A percentile compares a stretch with the other conserved stretches of the same genome.
Evolutionary conservation across 2,113 vertebrate species (phyloP).

Genomic region (Oncorhynchus tshawytscha): DNA sequence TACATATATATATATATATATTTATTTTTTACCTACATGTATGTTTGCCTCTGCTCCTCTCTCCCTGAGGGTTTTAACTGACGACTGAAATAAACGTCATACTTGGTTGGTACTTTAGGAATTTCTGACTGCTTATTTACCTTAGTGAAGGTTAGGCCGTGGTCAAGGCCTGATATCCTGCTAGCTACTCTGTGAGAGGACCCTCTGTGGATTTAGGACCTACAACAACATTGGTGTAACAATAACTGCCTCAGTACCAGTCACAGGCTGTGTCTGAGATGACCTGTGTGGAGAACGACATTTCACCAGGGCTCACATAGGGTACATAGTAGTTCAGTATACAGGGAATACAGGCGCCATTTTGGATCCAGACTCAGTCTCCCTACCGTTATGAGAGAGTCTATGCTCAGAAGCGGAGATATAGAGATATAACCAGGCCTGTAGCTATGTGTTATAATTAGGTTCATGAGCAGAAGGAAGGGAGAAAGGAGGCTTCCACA

Average conservation of each 20-base stretch:
- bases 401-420: neutral
- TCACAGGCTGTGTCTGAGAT: too few species aligned
- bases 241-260: conserved; percentile 34
- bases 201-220: conserved; percentile 33
- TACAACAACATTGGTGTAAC: conserved; percentile 51
- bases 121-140: conserved; percentile 58
- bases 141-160: conserved; percentile 50
- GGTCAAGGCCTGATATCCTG: conserved; percentile 38
- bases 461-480: neutral
- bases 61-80: conserved; percentile 21
- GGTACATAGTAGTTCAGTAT: too few species aligned
- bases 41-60: neutral
- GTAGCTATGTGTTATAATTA: conserved; percentile 6
- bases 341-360: neutral
- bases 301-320: too few species aligned
- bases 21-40: neutral
- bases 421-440: conserved; percentile 12
- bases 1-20: neutral
- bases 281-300: too few species aligned
- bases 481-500: neutral
- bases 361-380: neutral
- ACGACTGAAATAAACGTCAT: conserved; percentile 59
- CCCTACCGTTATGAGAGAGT: too few species aligned
- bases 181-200: conserved; percentile 16
- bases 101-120: conserved; percentile 36